Evolutionary conservation across 2,888 invertebrate species (phyloP).

Genomic region (Trachelus iudaicus): DNA sequence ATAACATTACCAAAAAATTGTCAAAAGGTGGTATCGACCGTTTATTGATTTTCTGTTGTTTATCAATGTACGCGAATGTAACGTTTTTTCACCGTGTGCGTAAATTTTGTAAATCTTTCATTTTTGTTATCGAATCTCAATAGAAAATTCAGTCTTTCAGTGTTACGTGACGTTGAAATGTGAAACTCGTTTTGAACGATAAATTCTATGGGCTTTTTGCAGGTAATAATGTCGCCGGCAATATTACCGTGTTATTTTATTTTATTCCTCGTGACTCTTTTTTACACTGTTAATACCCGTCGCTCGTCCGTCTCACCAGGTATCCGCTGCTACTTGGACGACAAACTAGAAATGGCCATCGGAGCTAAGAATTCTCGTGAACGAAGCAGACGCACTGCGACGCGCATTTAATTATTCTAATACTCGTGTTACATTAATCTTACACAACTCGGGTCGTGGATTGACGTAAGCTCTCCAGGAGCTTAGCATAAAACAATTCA

Average conservation of each 20-base stretch:
- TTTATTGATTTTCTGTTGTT: not conserved
- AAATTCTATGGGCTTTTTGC: not conserved
- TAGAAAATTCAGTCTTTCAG: not conserved
- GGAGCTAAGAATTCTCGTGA: not conserved
- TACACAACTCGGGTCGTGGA: not conserved
- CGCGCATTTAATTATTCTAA: slow-evolving; percentile 3
- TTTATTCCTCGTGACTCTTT: not conserved
- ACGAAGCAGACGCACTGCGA: not conserved
- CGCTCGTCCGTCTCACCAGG: not conserved
- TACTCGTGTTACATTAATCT: not conserved
- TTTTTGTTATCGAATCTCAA: not conserved
- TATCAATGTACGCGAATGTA: too few species aligned
- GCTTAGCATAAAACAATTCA: slow-evolving; percentile 2
- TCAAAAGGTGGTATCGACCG: not conserved
- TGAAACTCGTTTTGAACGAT: not conserved
- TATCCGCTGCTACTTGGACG: not conserved
- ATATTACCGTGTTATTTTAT: not conserved
- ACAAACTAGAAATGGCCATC: not conserved
- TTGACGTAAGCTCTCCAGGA: not conserved
- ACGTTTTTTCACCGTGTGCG: too few species aligned
- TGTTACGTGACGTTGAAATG: not conserved
- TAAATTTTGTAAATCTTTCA: not conserved
- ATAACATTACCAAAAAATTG: not conserved
- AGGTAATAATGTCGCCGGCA: not conserved
- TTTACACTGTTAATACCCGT: not conserved